These are phyloP conservation scores for Nephila pilipes DNA, from an alignment of 1,140 invertebrate species.

Conservation along the genomic window DNA sequence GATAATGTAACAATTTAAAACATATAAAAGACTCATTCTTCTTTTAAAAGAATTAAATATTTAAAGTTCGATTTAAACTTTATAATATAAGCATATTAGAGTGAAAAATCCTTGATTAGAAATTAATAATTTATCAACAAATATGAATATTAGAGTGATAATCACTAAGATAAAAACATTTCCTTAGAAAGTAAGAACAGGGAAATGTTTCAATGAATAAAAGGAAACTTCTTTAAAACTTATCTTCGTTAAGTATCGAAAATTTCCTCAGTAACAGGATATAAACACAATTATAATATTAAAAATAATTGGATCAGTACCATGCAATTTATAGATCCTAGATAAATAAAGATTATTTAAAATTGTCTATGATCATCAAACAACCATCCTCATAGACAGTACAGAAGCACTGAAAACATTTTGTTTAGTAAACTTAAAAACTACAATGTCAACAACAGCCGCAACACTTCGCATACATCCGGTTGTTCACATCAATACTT, in stretches of 20 bases:
- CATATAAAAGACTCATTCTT: too few species aligned
- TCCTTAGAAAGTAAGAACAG: not conserved
- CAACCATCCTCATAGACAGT: not conserved
- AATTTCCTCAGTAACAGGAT: not conserved
- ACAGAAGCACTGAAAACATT: not conserved
- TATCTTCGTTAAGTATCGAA: not conserved
- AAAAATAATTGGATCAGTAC: not conserved
- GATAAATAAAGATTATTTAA: not conserved
- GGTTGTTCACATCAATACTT: conserved; percentile 51
- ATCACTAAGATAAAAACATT: too few species aligned
- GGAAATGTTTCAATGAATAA: not conserved
- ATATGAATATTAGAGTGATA: too few species aligned
- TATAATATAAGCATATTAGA: too few species aligned
- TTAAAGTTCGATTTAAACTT: too few species aligned
- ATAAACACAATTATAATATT: not conserved
- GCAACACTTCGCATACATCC: conserved; percentile 75
- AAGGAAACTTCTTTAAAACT: not conserved
- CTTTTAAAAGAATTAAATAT: too few species aligned
- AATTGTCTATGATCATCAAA: not conserved
- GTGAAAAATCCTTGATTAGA: too few species aligned
- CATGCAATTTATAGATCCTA: not conserved
- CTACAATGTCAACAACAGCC: conserved; percentile 59
- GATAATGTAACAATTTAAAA: too few species aligned
- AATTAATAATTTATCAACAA: too few species aligned
- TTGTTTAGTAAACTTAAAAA: conserved; percentile 41